Percentiles rank a stretch among this genome's conserved stretches.
Evolutionary conservation across 2,113 vertebrate genomes (phyloP).

Genomic region (Eidolon helvum): DNA sequence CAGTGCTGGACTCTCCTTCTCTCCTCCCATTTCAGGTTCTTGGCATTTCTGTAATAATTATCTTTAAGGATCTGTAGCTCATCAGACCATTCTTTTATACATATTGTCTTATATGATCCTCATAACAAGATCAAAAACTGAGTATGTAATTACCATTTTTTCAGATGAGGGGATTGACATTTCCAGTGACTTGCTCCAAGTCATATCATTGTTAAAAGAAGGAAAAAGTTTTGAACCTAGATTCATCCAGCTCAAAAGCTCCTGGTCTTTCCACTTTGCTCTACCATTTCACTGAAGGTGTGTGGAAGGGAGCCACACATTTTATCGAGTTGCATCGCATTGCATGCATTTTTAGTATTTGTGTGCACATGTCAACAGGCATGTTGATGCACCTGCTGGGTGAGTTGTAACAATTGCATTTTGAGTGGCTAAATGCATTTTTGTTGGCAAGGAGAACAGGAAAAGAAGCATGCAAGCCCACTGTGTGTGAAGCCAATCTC

Average conservation of each 20-base stretch:
- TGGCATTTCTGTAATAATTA: background rate
- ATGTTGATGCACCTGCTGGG: conserved; percentile 4
- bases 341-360: conserved; percentile 1
- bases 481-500: background rate
- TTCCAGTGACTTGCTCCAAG: background rate
- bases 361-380: conserved; percentile 16
- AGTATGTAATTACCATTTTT: background rate
- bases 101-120: background rate
- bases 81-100: background rate
- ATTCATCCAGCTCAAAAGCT: background rate
- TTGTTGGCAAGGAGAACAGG: conserved; percentile 26
- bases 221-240: background rate
- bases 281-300: accelerated
- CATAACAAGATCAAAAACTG: background rate
- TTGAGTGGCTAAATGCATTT: conserved; percentile 15
- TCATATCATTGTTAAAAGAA: background rate
- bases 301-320: background rate
- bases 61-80: background rate
- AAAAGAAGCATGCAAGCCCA: background rate
- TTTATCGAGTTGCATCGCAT: background rate
- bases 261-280: background rate
- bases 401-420: background rate
- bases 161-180: background rate
- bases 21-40: background rate
- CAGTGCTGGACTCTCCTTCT: background rate